Percentiles rank a stretch among this genome's conserved stretches.
Conservation (phyloP, 2,797 vertebrate genomes). For the Chloroceryle amazona region DNA sequence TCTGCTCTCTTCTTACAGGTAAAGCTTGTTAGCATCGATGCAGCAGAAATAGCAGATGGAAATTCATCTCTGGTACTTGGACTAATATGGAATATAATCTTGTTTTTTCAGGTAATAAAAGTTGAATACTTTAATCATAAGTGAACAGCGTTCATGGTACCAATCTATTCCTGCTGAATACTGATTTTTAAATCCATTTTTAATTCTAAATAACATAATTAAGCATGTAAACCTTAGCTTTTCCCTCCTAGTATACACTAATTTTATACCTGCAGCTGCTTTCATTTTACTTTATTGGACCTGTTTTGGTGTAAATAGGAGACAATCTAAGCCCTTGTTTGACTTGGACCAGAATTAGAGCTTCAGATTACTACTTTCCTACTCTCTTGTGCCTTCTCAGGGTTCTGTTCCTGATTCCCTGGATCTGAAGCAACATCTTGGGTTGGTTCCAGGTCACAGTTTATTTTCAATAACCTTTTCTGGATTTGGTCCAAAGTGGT, state of each 20-base stretch:
- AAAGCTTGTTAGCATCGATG: slow-evolving; percentile 96
- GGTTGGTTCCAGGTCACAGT: slow-evolving; percentile 51
- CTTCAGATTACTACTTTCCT: slow-evolving; percentile 40
- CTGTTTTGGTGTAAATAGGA: slow-evolving; percentile 30
- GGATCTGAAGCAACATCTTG: not conserved
- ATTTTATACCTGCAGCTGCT: slow-evolving; percentile 44
- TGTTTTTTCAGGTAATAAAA: slow-evolving; percentile 94
- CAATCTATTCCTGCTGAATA: not conserved
- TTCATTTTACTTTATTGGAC: slow-evolving; percentile 44
- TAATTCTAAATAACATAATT: slow-evolving; percentile 31
- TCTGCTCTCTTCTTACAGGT: slow-evolving; percentile 82
- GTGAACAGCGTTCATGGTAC: not conserved
- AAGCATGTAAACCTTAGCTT: slow-evolving; percentile 2
- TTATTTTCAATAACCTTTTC: slow-evolving; percentile 48
- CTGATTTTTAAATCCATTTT: slow-evolving; percentile 10
- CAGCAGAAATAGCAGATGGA: slow-evolving; percentile 93
- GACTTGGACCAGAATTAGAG: slow-evolving; percentile 41
- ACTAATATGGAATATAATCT: slow-evolving; percentile 98
- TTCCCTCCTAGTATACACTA: not conserved
- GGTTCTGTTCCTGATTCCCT: slow-evolving; percentile 24
- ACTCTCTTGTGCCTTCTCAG: slow-evolving; percentile 14
- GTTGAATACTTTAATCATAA: not conserved
- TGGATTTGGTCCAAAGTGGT: not conserved
- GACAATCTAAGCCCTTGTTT: slow-evolving; percentile 26
- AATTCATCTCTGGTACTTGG: slow-evolving; percentile 97